These are phyloP conservation scores for Psettodes erumei DNA, from an alignment of 2,113 vertebrate species.

Conservation along the genomic window DNA sequence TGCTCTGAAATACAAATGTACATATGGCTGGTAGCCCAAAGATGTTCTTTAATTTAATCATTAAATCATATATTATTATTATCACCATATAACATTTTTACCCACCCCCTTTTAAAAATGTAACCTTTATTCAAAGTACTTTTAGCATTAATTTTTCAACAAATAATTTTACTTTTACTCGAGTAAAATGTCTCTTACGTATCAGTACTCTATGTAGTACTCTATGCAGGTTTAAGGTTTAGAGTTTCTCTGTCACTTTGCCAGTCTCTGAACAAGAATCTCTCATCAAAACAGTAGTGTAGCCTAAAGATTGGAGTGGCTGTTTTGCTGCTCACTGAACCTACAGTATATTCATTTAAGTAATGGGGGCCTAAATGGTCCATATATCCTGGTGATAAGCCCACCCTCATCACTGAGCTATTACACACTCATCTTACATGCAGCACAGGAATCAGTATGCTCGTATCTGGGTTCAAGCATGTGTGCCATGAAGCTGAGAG, in stretches of 20 bases:
- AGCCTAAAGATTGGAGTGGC: slow-evolving; percentile 34
- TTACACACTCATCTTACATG: slow-evolving; percentile 47
- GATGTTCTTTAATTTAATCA: not conserved
- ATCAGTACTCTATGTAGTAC: no score
- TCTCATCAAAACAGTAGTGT: slow-evolving; percentile 3
- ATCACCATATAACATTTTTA: no score
- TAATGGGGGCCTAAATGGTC: slow-evolving; percentile 62
- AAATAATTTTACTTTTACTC: no score
- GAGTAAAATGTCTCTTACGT: no score
- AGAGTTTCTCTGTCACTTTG: not conserved
- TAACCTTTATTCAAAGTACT: no score
- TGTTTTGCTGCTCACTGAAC: slow-evolving; percentile 45
- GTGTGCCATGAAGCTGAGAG: slow-evolving; percentile 39
- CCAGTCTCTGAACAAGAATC: slow-evolving; percentile 11
- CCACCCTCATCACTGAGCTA: slow-evolving; percentile 49
- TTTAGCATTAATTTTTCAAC: no score
- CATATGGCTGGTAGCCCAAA: not conserved
- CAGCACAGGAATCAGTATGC: slow-evolving; percentile 9
- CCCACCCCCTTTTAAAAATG: no score
- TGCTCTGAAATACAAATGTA: not conserved
- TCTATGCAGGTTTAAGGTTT: slow-evolving; percentile 6
- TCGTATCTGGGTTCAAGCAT: slow-evolving; percentile 33
- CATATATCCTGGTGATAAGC: slow-evolving; percentile 56
- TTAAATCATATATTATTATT: not conserved
- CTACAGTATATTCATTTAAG: slow-evolving; percentile 46